Percentiles rank a stretch among this genome's conserved stretches.
Conservation (phyloP, 2,888 invertebrate species). For the Eledona agricola region DNA sequence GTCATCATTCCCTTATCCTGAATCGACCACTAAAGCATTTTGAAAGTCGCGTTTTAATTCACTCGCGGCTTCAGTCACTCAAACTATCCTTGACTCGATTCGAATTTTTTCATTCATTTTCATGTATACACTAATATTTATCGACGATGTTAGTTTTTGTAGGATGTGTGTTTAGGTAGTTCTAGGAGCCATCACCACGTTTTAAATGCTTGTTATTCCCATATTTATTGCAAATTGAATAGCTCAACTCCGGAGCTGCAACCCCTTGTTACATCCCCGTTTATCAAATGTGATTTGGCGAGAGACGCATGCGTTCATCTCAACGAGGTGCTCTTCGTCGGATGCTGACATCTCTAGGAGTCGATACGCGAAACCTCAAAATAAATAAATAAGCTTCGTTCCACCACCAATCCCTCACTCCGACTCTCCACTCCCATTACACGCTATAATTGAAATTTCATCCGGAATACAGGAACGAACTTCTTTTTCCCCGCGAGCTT, state of each 20-base stretch:
- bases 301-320: constrained; percentile 48
- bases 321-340: constrained; percentile 40
- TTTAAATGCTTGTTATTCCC: constrained; percentile 21
- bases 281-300: constrained; percentile 49
- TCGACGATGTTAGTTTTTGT: constrained; percentile 2
- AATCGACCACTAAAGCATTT: constrained; percentile 6
- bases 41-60: constrained; percentile 5
- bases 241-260: constrained; percentile 23
- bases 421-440: constrained; percentile 1
- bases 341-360: constrained; percentile 51
- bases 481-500: no score
- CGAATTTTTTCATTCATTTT: constrained; percentile 1
- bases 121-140: constrained; percentile 11
- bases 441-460: constrained; percentile 1
- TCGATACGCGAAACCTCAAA: constrained; percentile 46
- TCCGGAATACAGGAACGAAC: no score
- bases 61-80: constrained; percentile 1
- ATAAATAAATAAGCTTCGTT: constrained; percentile 33
- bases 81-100: constrained; percentile 18
- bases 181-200: constrained; percentile 9
- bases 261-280: constrained; percentile 42
- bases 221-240: constrained; percentile 29
- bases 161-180: background rate
- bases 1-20: constrained; percentile 14
- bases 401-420: background rate